Conservation (phyloP, 1,140 invertebrate species). For the Drosophila kikkawai region DNA sequence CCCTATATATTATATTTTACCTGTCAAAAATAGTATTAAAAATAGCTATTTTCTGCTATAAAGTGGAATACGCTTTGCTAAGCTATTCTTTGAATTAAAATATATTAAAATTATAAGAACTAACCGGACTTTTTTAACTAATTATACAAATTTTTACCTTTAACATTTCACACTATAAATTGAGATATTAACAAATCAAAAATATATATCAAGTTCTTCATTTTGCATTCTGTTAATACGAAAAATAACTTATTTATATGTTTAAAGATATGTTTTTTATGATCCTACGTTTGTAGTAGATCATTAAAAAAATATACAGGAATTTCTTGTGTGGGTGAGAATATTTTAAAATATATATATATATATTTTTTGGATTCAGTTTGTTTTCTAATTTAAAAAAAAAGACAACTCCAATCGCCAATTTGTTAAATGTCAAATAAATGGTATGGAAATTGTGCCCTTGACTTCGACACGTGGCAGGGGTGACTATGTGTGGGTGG, state of each 20-base stretch:
- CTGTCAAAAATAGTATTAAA: not conserved
- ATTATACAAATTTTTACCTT: not conserved
- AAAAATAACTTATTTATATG: slow-evolving; percentile 5
- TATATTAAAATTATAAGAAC: not conserved
- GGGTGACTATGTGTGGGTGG: not conserved
- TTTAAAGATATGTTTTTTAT: slow-evolving; percentile 18
- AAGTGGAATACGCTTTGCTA: not conserved
- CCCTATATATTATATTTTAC: not conserved
- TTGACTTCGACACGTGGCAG: slow-evolving; percentile 20
- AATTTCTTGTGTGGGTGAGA: slow-evolving; percentile 7
- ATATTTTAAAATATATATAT: slow-evolving; percentile 3
- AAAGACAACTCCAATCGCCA: slow-evolving; percentile 1
- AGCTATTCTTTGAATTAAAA: not conserved
- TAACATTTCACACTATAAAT: not conserved
- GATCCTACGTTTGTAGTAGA: slow-evolving; percentile 14
- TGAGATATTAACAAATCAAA: not conserved
- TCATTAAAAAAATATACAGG: slow-evolving; percentile 8
- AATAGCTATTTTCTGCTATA: not conserved
- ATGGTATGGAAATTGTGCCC: slow-evolving; percentile 12
- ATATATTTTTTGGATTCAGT: not conserved
- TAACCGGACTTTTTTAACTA: not conserved
- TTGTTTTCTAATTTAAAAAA: not conserved
- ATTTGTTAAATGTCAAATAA: slow-evolving; percentile 22
- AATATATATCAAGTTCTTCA: not conserved
- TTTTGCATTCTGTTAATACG: slow-evolving; percentile 7